These are phyloP conservation scores for Amblyopsis rosae DNA, from an alignment of 2,113 vertebrate species.

Conservation along the genomic window DNA sequence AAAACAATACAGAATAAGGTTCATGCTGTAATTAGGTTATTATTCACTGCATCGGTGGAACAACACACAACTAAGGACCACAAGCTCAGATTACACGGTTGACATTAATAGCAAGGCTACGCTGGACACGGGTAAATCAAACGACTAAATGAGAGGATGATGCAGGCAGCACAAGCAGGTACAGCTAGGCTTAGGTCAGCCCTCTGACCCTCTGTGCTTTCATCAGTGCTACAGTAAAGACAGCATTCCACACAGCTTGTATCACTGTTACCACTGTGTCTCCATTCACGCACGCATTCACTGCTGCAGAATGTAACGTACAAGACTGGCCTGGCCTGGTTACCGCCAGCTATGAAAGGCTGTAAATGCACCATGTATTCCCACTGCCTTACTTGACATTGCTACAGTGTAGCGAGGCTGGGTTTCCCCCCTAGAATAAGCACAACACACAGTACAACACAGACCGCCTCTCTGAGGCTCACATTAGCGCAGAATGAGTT, in stretches of 20 bases:
- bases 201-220: too few species aligned
- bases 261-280: too few species aligned
- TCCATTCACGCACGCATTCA: too few species aligned
- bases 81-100: not conserved
- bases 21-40: not conserved
- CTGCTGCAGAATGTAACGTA: conserved; percentile 8
- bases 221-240: too few species aligned
- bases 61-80: not conserved
- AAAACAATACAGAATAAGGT: not conserved
- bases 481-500: not conserved
- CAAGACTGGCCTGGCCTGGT: conserved; percentile 23
- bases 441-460: conserved; percentile 15
- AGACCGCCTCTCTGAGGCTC: conserved; percentile 4
- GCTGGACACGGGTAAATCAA: not conserved
- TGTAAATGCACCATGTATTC: conserved; percentile 60
- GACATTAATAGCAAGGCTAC: not conserved
- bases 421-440: conserved; percentile 12
- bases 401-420: conserved; percentile 14
- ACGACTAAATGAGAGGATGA: not conserved
- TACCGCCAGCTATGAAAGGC: conserved; percentile 33
- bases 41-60: not conserved
- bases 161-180: too few species aligned
- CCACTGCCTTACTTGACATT: conserved; percentile 19
- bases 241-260: too few species aligned
- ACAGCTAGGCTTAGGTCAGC: too few species aligned